A percentile compares a stretch with the other conserved stretches of the same genome.
Conservation (phyloP, 2,113 vertebrate species). For the Lipophrys pholis region DNA sequence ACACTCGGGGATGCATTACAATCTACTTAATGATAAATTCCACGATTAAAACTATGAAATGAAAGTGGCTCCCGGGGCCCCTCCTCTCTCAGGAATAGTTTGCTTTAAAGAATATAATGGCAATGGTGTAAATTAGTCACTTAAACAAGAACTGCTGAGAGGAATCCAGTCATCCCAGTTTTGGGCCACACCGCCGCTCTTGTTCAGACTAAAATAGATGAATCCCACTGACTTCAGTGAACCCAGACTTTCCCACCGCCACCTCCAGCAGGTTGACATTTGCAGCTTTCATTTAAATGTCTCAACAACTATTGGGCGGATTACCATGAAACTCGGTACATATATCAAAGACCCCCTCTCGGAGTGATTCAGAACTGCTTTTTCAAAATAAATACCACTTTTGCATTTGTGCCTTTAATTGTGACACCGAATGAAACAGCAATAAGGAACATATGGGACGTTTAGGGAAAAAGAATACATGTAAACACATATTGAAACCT, state of each 20-base stretch:
- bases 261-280: background rate
- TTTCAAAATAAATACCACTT: background rate
- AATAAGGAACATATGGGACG: slow-evolving; percentile 6
- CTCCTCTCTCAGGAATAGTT: background rate
- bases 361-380: background rate
- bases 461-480: slow-evolving; percentile 3
- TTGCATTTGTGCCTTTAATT: background rate
- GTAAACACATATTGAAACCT: slow-evolving; percentile 25
- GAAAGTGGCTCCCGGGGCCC: background rate
- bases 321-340: background rate
- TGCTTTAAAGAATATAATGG: background rate
- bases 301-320: background rate
- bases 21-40: background rate
- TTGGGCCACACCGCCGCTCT: no score
- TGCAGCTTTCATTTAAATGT: slow-evolving; percentile 5
- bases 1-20: background rate
- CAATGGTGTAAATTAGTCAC: background rate
- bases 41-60: background rate
- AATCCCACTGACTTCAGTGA: no score
- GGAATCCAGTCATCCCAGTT: background rate
- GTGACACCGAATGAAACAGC: slow-evolving; percentile 16
- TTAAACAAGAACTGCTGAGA: background rate
- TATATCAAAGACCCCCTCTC: background rate
- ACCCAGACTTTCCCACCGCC: background rate
- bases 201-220: background rate